Percentiles rank a stretch among this genome's conserved stretches.
These are phyloP conservation scores for Notolepis coatsorum DNA, from an alignment of 2,797 vertebrate genomes.

Conservation along the genomic window DNA sequence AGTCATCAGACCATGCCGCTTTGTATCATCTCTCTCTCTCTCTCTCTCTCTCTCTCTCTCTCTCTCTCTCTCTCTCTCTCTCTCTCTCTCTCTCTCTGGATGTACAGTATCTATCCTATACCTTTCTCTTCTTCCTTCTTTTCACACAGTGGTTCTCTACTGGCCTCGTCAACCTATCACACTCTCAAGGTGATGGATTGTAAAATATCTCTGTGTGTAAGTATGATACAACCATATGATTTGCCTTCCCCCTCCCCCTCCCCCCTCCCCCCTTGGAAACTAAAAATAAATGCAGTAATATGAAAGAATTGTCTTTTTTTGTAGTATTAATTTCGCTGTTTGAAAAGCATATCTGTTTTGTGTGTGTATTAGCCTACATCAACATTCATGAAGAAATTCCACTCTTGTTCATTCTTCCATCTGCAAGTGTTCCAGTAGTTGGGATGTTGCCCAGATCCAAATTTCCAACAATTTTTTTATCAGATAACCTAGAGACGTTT, in stretches of 20 bases:
- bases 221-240: constrained; percentile 28
- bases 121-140: neutral
- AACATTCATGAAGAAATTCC: neutral
- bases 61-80: neutral
- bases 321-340: neutral
- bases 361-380: neutral
- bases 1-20: constrained; percentile 26
- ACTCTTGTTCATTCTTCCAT: neutral
- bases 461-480: constrained; percentile 1
- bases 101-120: neutral
- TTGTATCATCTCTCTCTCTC: constrained; percentile 20
- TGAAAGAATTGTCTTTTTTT: no score
- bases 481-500: neutral
- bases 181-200: constrained; percentile 8
- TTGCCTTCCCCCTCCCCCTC: constrained; percentile 41
- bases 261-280: constrained; percentile 30
- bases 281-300: constrained; percentile 63
- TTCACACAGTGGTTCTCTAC: neutral
- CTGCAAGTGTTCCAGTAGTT: neutral
- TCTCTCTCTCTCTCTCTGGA: neutral
- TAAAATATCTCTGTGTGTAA: constrained; percentile 9
- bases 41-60: constrained; percentile 13
- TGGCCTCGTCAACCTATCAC: neutral
- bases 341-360: neutral
- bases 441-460: neutral